phyloP scores from a whole-genome alignment of 37 sponge, comb jelly and placozoan species.

The Crambe crambe region DNA sequence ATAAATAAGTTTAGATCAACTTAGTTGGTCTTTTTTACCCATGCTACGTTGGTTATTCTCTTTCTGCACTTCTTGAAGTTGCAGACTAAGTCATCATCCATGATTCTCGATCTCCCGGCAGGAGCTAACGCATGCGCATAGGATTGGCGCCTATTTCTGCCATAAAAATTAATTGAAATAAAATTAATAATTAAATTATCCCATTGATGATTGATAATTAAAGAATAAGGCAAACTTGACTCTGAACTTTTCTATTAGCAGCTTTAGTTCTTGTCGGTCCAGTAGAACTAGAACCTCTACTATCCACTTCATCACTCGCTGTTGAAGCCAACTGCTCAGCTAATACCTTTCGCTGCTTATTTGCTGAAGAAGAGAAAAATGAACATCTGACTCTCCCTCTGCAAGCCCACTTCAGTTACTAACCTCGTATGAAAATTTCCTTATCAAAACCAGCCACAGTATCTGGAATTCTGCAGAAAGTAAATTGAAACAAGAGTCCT shows the following conservation, averaged over 20 bases:
- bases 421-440: conserved; percentile 59
- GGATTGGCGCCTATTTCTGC: not conserved
- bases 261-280: too few relatives aligned
- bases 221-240: not conserved
- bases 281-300: too few relatives aligned
- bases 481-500: too few relatives aligned
- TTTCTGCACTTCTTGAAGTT: conserved; percentile 90
- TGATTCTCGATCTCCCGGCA: conserved; percentile 6
- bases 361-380: not conserved
- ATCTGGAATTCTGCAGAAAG: conserved; percentile 23
- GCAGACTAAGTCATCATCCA: conserved; percentile 84
- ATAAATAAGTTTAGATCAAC: not conserved
- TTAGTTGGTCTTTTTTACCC: conserved; percentile 46
- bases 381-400: not conserved
- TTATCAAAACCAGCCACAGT: conserved; percentile 41
- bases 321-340: not conserved
- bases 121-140: too few relatives aligned
- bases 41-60: conserved; percentile 73
- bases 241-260: too few relatives aligned
- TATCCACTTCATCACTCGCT: not conserved
- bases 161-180: too few relatives aligned
- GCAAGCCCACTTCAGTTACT: too few relatives aligned
- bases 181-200: too few relatives aligned
- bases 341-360: not conserved
- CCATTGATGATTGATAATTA: not conserved